phyloP scores from a whole-genome alignment of 92 coral and sea anemone species.

The Heteractis magnifica region DNA sequence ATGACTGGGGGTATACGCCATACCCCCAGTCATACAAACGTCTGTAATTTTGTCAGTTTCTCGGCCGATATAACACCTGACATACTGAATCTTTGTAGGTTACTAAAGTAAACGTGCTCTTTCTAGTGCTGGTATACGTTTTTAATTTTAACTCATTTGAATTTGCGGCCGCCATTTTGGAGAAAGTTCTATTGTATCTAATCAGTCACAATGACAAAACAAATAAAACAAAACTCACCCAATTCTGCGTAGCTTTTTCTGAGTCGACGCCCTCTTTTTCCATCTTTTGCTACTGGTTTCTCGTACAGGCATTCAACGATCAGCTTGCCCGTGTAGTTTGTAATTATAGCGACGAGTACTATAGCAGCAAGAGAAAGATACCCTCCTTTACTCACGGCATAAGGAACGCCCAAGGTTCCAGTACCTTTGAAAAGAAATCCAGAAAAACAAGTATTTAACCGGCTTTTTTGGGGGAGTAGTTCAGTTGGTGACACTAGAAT shows the following conservation, averaged over 20 bases:
- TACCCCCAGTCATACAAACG: too few species aligned
- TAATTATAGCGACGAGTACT: conserved; percentile 69
- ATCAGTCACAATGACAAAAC: neutral
- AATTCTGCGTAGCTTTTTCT: conserved; percentile 86
- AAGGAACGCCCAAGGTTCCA: conserved; percentile 95
- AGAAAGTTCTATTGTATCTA: too few species aligned
- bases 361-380: conserved; percentile 86
- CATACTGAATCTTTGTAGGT: too few species aligned
- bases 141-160: too few species aligned
- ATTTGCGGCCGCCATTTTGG: too few species aligned
- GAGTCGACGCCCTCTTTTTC: conserved; percentile 61
- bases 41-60: too few species aligned
- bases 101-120: too few species aligned
- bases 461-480: too few species aligned
- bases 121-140: too few species aligned
- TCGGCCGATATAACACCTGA: too few species aligned
- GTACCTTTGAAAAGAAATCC: conserved; percentile 55
- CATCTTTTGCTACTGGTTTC: conserved; percentile 49
- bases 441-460: neutral
- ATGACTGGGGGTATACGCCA: too few species aligned
- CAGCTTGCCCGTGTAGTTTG: conserved; percentile 97
- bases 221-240: conserved; percentile 45
- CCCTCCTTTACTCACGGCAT: conserved; percentile 96
- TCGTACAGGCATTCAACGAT: conserved; percentile 91
- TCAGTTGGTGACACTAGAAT: too few species aligned